A percentile compares a stretch with the other conserved stretches of the same genome.
Evolutionary conservation across 2,797 vertebrate species (phyloP).

Genomic region (Hippoglossus hippoglossus): DNA sequence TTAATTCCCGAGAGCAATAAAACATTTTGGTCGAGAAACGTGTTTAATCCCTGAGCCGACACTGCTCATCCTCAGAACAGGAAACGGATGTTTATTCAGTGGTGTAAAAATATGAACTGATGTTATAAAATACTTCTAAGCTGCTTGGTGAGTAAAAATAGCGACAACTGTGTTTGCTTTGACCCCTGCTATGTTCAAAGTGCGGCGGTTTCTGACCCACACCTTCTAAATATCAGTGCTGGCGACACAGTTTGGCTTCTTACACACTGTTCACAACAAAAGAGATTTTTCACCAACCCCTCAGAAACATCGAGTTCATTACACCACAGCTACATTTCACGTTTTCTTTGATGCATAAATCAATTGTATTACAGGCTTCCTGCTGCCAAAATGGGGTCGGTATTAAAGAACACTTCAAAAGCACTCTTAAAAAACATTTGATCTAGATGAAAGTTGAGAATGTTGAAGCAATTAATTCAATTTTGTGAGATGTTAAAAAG

Average conservation of each 20-base stretch:
- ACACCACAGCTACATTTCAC: not conserved
- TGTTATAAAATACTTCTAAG: conserved; percentile 51
- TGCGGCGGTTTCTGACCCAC: conserved; percentile 1
- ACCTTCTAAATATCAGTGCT: conserved; percentile 39
- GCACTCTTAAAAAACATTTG: not conserved
- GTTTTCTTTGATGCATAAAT: not conserved
- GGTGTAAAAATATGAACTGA: conserved; percentile 38
- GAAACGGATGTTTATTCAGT: conserved; percentile 34
- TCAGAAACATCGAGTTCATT: not conserved
- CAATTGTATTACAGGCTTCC: not conserved
- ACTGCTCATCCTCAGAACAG: conserved; percentile 1
- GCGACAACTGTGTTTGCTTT: conserved; percentile 25
- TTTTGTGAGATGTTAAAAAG: too few relatives aligned
- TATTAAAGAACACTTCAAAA: not conserved
- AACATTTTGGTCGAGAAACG: conserved; percentile 3
- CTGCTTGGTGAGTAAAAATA: conserved; percentile 54
- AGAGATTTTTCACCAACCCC: not conserved
- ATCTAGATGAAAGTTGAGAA: too few relatives aligned
- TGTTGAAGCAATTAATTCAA: too few relatives aligned
- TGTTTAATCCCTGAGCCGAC: not conserved
- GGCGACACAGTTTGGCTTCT: not conserved
- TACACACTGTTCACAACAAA: not conserved
- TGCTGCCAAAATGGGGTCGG: not conserved
- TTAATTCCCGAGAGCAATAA: not conserved
- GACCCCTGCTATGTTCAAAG: conserved; percentile 43